Evolutionary conservation across 2,888 invertebrate species (phyloP).

Genomic region (Nipponacmea schrenckii): DNA sequence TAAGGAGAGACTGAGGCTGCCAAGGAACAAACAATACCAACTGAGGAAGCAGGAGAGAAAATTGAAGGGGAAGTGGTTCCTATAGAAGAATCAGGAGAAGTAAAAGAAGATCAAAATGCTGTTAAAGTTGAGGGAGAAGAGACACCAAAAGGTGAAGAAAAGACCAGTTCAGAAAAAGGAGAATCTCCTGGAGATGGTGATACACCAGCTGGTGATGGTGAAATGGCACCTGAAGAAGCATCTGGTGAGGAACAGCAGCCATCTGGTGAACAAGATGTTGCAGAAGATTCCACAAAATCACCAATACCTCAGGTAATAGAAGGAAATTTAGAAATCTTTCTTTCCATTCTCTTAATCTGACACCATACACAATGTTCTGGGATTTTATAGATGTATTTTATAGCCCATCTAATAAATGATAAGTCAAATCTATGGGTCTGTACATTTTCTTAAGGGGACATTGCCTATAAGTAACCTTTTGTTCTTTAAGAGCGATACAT

Average conservation of each 20-base stretch:
- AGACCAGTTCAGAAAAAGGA: constrained; percentile 15
- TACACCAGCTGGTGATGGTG: constrained; percentile 28
- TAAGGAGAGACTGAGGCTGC: constrained; percentile 19
- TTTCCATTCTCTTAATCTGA: no score
- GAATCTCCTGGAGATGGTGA: constrained; percentile 17
- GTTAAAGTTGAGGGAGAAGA: constrained; percentile 24
- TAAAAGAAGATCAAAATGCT: constrained; percentile 24
- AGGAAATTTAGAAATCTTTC: background rate
- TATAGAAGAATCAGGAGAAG: constrained; percentile 26
- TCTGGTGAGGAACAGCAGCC: constrained; percentile 27
- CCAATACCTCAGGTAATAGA: constrained; percentile 26
- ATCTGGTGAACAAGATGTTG: constrained; percentile 26
- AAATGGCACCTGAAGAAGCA: no score
- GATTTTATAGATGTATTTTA: no score
- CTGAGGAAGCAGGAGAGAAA: constrained; percentile 27
- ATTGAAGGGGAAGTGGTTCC: constrained; percentile 24
- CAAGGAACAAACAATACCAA: constrained; percentile 15
- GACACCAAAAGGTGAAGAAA: constrained; percentile 16
- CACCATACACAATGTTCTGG: no score
- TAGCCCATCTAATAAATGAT: no score
- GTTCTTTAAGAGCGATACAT: constrained; percentile 54
- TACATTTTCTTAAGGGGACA: no score
- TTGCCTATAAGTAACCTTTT: no score
- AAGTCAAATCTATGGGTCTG: no score
- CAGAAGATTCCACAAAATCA: constrained; percentile 17